Percentiles rank a stretch among this genome's conserved stretches.
Conservation (phyloP, 2,797 vertebrate genomes). For the Eospalax fontanierii region DNA sequence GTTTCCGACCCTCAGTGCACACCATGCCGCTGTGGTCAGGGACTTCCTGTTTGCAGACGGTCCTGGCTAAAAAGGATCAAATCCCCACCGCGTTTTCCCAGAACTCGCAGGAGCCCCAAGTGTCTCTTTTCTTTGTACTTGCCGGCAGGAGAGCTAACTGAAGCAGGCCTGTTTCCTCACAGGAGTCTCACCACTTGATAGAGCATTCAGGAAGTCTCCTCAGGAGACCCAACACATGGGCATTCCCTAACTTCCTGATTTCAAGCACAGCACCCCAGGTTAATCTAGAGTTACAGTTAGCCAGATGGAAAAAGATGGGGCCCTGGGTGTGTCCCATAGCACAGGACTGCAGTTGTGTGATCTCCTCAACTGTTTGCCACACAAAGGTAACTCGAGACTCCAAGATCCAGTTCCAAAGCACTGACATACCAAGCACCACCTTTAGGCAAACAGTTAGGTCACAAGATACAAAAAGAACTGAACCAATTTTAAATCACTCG, state of each 20-base stretch:
- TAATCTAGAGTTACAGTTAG: constrained; percentile 30
- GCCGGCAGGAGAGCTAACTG: background rate
- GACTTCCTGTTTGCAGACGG: background rate
- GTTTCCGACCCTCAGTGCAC: background rate
- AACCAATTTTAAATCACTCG: background rate
- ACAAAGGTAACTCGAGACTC: no score
- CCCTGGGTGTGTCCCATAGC: background rate
- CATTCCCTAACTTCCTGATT: background rate
- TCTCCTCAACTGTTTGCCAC: no score
- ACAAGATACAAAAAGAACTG: background rate
- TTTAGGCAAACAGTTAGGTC: background rate
- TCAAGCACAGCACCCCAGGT: background rate
- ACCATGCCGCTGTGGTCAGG: background rate
- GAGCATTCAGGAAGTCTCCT: background rate
- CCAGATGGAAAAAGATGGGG: background rate
- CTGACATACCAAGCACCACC: background rate
- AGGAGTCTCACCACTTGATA: background rate
- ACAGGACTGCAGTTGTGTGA: no score
- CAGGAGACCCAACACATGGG: background rate
- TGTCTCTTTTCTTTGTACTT: background rate
- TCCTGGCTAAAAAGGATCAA: background rate
- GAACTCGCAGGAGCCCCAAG: background rate
- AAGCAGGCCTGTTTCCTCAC: background rate
- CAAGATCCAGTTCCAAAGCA: constrained; percentile 12
- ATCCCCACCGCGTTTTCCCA: background rate